These are phyloP conservation scores for honey bee (Apis mellifera) DNA, from an alignment of 1,140 invertebrate genomes.

Conservation along the genomic window DNA sequence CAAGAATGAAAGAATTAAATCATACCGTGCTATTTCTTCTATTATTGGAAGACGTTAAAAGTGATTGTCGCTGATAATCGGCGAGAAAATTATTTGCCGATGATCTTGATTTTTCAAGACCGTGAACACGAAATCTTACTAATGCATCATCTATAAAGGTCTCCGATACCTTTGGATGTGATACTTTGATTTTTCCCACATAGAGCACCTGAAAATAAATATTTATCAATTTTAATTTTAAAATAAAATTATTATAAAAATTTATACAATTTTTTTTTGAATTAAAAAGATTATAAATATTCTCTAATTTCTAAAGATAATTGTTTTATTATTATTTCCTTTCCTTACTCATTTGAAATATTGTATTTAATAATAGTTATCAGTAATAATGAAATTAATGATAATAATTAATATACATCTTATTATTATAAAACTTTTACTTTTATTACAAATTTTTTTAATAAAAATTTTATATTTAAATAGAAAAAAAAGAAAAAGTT, in stretches of 20 bases:
- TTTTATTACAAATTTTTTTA: neutral
- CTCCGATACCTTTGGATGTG: slow-evolving; percentile 92
- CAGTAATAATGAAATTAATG: no score
- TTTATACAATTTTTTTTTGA: neutral
- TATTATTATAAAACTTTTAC: neutral
- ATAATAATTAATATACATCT: no score
- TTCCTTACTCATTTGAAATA: neutral
- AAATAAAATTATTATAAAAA: neutral
- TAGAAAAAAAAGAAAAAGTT: neutral
- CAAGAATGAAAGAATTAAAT: neutral
- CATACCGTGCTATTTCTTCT: slow-evolving; percentile 76
- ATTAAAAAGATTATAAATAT: neutral
- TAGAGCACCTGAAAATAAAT: slow-evolving; percentile 87
- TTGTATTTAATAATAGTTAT: no score
- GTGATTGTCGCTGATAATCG: slow-evolving; percentile 74
- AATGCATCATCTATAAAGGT: slow-evolving; percentile 95
- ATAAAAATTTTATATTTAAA: neutral
- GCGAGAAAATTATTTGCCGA: slow-evolving; percentile 74
- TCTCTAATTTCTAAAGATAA: neutral
- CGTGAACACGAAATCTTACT: slow-evolving; percentile 90
- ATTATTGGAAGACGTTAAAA: slow-evolving; percentile 62
- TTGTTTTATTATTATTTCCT: neutral
- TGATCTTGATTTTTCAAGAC: slow-evolving; percentile 86
- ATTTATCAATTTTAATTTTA: neutral
- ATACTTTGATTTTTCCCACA: slow-evolving; percentile 93